phyloP scores from a whole-genome alignment of 2,888 invertebrate genomes.

The Hirtodrosophila duncani region DNA sequence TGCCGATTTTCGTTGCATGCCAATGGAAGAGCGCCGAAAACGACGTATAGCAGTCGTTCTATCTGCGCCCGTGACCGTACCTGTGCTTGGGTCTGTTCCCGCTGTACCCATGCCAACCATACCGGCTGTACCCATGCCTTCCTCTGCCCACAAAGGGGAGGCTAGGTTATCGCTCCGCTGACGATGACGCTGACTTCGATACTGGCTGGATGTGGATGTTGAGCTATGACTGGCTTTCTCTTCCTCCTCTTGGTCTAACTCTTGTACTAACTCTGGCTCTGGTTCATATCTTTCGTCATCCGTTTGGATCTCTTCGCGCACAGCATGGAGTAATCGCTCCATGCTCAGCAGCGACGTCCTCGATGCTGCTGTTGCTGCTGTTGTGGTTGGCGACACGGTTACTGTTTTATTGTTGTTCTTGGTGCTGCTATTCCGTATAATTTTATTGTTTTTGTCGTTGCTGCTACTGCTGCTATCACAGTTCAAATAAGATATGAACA shows the following conservation, averaged over 20 bases:
- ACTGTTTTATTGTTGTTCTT: slow-evolving; percentile 1
- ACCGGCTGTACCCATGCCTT: slow-evolving; percentile 14
- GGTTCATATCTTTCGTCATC: no score
- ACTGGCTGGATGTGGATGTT: slow-evolving; percentile 16
- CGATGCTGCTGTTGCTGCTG: slow-evolving; percentile 10
- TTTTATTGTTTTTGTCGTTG: slow-evolving; percentile 3
- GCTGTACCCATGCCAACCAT: slow-evolving; percentile 18
- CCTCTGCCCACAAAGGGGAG: no score
- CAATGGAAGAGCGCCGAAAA: slow-evolving; percentile 74
- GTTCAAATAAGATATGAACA: slow-evolving; percentile 72
- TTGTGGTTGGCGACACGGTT: slow-evolving; percentile 8
- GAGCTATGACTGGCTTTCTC: slow-evolving; percentile 1
- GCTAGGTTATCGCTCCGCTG: slow-evolving; percentile 16
- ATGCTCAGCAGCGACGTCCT: slow-evolving; percentile 50
- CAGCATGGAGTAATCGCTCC: slow-evolving; percentile 68
- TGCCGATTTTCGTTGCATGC: slow-evolving; percentile 75
- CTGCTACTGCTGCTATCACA: slow-evolving; percentile 36
- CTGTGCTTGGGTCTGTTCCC: slow-evolving; percentile 1
- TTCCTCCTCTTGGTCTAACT: slow-evolving; percentile 30
- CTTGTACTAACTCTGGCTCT: no score
- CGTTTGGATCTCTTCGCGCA: slow-evolving; percentile 68
- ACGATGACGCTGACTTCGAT: no score
- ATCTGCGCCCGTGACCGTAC: slow-evolving; percentile 10
- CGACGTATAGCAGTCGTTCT: slow-evolving; percentile 37
- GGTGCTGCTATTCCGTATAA: slow-evolving; percentile 4